These are phyloP conservation scores for Dorcus hopei DNA, from an alignment of 2,888 invertebrate genomes.

Conservation along the genomic window DNA sequence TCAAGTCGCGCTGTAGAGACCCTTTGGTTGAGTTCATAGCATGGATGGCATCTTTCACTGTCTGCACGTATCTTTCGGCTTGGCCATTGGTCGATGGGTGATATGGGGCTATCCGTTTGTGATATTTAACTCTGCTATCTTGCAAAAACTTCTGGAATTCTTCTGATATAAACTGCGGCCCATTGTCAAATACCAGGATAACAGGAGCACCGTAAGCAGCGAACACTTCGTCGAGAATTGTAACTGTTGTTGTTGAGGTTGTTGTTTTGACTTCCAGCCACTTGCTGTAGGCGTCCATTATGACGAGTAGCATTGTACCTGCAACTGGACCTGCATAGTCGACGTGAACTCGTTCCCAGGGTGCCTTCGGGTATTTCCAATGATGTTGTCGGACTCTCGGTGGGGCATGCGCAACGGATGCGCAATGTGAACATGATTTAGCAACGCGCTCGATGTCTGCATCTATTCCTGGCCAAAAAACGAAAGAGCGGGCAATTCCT, in stretches of 20 bases:
- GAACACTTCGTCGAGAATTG: neutral
- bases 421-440: neutral
- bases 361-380: neutral
- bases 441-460: neutral
- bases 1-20: constrained; percentile 1
- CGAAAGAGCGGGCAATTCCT: neutral
- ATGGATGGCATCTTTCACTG: neutral
- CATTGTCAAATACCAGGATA: neutral
- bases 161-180: neutral
- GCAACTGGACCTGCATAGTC: neutral
- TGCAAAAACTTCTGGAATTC: no score
- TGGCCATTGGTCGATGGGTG: constrained; percentile 19
- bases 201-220: neutral
- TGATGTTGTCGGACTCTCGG: neutral
- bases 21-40: constrained; percentile 1
- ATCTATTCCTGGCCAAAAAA: neutral
- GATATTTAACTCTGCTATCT: constrained; percentile 11
- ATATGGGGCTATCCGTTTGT: constrained; percentile 17
- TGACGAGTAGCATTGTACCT: neutral
- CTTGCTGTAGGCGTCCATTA: neutral
- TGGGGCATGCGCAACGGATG: neutral
- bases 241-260: neutral
- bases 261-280: neutral
- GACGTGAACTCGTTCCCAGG: neutral
- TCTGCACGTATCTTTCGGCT: constrained; percentile 5